Evolutionary conservation across 2,888 invertebrate species (phyloP), one percentile per base, ranked within the genome.

Genomic region (Netelia virgata): DNA sequence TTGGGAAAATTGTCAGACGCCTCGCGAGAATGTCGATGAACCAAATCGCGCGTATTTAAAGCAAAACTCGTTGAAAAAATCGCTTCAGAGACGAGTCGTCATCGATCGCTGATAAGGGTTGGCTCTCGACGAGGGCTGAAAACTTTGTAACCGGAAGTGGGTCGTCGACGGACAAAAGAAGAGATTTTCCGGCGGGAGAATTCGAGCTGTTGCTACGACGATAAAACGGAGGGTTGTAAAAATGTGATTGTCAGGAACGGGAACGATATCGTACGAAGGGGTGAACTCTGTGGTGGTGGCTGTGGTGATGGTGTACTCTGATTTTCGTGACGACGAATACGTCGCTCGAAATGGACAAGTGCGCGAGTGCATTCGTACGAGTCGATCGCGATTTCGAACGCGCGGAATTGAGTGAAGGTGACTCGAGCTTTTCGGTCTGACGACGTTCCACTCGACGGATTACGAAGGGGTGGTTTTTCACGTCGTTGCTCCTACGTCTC

Each of bases 41-140:
- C 75, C 80, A 5, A 28, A 74, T 79, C 79, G 68, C 79, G 73
- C 66, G 59, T 76, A 82, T 82, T 82, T 66, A 82, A 82, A 82
- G 64, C 76, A 76, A 57, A 64, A 47, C 47, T 64, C 76, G 14
- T 64, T 55, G 64, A 57, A 66, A 47, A 41, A 66, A 77, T 68
- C 70, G 59, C 68, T 73, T 66, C 66, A 77, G 63, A 61, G 28
- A 59, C 69, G 64, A 66, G 77, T 50, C 69, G 74, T 55, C 79
- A 79, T 80, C 69, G 79, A 80, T 69, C 70, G 83, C 41, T 59
- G 55, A 64, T 80, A 80, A 57, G 74, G 66, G 79, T 69, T 74
- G 74, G 53, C 69, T 59, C 63, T 16, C 66, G 55, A 53, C 28
- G 63, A 50, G 14, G 20, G 53, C 18, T 69, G 28, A 9, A 73